Conservation (phyloP, 2,888 invertebrate species). For the Melanchra persicariae region DNA sequence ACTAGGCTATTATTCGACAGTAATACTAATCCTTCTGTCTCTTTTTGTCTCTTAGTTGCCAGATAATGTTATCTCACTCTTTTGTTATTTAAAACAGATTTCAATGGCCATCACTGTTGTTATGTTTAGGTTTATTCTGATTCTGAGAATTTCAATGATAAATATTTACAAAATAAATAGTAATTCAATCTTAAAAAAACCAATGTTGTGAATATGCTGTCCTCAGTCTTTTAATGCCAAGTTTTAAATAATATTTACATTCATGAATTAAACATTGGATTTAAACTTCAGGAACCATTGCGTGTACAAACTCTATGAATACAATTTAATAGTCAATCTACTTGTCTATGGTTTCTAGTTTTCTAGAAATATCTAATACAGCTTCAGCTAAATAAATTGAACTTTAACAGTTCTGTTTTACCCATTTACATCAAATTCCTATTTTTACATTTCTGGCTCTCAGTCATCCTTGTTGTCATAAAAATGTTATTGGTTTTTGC, state of each 20-base stretch:
- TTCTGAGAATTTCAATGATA: background rate
- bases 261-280: constrained; percentile 22
- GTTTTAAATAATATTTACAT: constrained; percentile 29
- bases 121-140: background rate
- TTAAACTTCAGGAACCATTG: constrained; percentile 20
- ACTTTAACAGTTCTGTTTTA: background rate
- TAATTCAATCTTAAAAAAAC: no score
- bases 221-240: constrained; percentile 42
- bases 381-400: background rate
- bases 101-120: background rate
- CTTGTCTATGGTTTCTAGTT: background rate
- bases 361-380: constrained; percentile 18
- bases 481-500: background rate
- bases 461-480: background rate
- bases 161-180: constrained; percentile 23
- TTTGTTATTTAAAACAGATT: background rate
- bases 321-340: constrained; percentile 10
- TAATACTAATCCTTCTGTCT: background rate
- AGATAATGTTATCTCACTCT: background rate
- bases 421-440: background rate
- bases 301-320: constrained; percentile 7
- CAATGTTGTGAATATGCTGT: background rate
- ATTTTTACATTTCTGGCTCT: no score
- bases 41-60: constrained; percentile 1
- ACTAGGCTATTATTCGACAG: background rate